A percentile compares a stretch with the other conserved stretches of the same genome.
Conservation (phyloP, 2,113 vertebrate species). For the Phalacrocorax brasilianus region DNA sequence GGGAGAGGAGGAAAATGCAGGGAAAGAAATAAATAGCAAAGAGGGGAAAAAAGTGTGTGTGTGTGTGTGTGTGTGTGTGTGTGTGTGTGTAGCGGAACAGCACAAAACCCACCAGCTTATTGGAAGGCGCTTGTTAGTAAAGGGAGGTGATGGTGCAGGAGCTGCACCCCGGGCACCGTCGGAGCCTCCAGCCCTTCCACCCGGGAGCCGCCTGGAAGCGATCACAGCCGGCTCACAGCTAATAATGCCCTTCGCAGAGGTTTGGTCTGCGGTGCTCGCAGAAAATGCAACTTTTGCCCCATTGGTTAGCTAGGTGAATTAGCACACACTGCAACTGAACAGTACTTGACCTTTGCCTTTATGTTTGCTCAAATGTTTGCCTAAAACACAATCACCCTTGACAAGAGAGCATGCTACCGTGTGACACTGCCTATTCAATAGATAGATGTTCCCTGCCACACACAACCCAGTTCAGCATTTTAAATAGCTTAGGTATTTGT, state of each 20-base stretch:
- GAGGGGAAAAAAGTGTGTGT: too few relatives aligned
- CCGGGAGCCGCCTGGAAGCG: slow-evolving; percentile 7
- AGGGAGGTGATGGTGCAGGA: neutral
- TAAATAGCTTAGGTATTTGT: slow-evolving; percentile 88
- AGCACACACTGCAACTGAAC: slow-evolving; percentile 94
- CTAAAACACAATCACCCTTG: slow-evolving; percentile 98
- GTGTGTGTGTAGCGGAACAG: neutral
- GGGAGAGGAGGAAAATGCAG: neutral
- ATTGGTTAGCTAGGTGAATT: slow-evolving; percentile 95
- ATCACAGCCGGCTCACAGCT: slow-evolving; percentile 17
- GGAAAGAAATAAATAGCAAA: neutral
- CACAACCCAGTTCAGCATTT: slow-evolving; percentile 79
- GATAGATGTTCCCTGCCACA: slow-evolving; percentile 90
- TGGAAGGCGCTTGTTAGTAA: neutral
- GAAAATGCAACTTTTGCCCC: slow-evolving; percentile 85
- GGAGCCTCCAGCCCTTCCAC: slow-evolving; percentile 15
- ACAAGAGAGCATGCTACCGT: slow-evolving; percentile 91
- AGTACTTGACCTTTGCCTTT: slow-evolving; percentile 99
- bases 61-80: too few relatives aligned
- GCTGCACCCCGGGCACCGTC: neutral
- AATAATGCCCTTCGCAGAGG: slow-evolving; percentile 47
- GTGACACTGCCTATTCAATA: slow-evolving; percentile 93
- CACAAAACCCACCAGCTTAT: neutral
- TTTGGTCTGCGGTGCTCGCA: slow-evolving; percentile 61
- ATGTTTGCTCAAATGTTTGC: slow-evolving; percentile 96